These are phyloP conservation scores for Drosophila baimaii DNA, from an alignment of 1,140 invertebrate genomes.

Conservation along the genomic window DNA sequence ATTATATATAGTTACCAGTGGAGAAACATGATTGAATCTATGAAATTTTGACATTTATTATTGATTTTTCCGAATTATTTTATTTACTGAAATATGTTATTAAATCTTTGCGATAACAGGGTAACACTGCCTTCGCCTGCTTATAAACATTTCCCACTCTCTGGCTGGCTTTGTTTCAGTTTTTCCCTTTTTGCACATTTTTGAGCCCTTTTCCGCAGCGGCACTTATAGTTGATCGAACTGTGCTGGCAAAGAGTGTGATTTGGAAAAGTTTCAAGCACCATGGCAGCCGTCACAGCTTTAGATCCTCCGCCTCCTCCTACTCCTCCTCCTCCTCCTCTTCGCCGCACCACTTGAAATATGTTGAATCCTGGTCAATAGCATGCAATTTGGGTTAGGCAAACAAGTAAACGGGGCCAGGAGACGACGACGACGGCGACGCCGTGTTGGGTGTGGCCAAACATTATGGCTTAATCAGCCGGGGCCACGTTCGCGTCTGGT, in stretches of 20 bases:
- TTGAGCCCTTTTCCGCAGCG: constrained; percentile 25
- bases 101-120: not conserved
- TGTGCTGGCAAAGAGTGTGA: constrained; percentile 57
- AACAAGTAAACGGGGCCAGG: constrained; percentile 56
- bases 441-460: constrained; percentile 49
- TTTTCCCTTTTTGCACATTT: constrained; percentile 25
- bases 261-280: constrained; percentile 70
- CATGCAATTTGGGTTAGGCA: constrained; percentile 79
- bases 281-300: constrained; percentile 39
- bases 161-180: constrained; percentile 50
- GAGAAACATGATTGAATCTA: no score
- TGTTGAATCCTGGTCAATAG: constrained; percentile 75
- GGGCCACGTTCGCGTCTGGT: constrained; percentile 52
- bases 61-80: not conserved
- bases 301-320: no score
- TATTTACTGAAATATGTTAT: not conserved
- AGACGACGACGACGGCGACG: not conserved
- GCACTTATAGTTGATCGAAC: constrained; percentile 69
- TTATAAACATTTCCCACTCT: not conserved
- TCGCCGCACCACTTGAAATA: constrained; percentile 57
- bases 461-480: constrained; percentile 77
- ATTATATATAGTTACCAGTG: not conserved
- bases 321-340: not conserved
- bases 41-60: not conserved
- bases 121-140: not conserved